Evolutionary conservation across 2,113 vertebrate genomes (phyloP), one percentile per base, ranked within the genome.

Genomic region (Cyprinodon variegatus): DNA sequence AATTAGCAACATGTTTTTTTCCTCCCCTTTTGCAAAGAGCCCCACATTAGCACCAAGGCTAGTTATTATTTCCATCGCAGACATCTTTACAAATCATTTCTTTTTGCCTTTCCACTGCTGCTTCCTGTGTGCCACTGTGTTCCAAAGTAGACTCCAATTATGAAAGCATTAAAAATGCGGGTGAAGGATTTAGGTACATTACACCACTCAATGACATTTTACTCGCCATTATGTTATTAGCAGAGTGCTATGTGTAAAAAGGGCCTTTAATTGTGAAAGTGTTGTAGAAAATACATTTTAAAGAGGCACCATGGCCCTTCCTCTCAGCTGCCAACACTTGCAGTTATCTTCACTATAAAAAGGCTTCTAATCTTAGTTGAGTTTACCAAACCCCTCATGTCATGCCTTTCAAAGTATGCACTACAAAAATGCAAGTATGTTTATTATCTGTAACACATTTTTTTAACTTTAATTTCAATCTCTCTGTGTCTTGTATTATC

Each of bases 191-290:
- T 94, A 94, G 94, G 89, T 94, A 93, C 92, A 93, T 95, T 94
- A 95, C 94, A 94, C 91, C 90, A 92, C 92, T 93, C 92, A 91
- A 90, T 94, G 94, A 93, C 94, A 94, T 95, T 93, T 92, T 92
- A 93, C 87, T 92, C 84, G 83, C 93, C 92, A 94, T 95, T 95
- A 95, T 91, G 93, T 91, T 94, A 95, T 95, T 95, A 95, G 91
- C 81, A 72, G 83, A 89, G 89, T 88, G 88, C 87, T 91, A 89
- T 87, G 89, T 93, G 74, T 88, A 86, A 91, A 92, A 91, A 85
- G 88, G 88, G 83, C 84, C 90, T 88, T 93, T 94, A 92, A 94
- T 93, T 93, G 90, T 91, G 91, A 91, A 91, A 91, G 88, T 92
- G 90, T 92, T 90, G 84, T 83, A 85, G 87, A 91, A 93, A 94